Conservation (phyloP, 2,113 vertebrate genomes). For the Polypterus senegalus region DNA sequence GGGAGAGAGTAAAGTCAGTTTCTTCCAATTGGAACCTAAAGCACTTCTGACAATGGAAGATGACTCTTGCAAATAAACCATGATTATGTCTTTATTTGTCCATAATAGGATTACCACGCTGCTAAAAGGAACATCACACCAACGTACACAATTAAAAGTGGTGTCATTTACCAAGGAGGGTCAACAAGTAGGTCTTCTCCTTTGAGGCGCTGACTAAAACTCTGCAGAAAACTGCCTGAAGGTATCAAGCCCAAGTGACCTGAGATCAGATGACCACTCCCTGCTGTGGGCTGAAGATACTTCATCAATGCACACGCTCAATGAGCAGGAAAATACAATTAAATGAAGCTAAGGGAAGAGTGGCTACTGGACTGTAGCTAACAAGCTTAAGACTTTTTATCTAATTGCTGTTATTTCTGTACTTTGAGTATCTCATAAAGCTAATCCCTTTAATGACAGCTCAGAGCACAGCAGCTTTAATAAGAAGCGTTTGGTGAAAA, state of each 20-base stretch:
- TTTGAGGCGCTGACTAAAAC: constrained; percentile 18
- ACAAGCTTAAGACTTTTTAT: constrained; percentile 51
- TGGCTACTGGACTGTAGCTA: constrained; percentile 36
- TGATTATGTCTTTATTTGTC: constrained; percentile 73
- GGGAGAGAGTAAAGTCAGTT: constrained; percentile 46
- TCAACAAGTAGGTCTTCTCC: constrained; percentile 30
- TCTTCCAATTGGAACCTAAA: constrained; percentile 42
- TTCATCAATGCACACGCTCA: constrained; percentile 30
- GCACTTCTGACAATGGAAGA: constrained; percentile 41
- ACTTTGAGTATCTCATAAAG: constrained; percentile 38
- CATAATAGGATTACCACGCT: constrained; percentile 71
- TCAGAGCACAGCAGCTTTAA: constrained; percentile 23
- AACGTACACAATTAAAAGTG: constrained; percentile 51
- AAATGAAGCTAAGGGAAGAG: constrained; percentile 48
- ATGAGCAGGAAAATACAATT: constrained; percentile 67
- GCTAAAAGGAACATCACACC: constrained; percentile 46
- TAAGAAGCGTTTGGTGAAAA: constrained; percentile 17
- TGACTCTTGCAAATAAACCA: constrained; percentile 51
- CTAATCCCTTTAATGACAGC: constrained; percentile 28
- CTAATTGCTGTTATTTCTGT: constrained; percentile 53
- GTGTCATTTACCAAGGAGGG: constrained; percentile 55
- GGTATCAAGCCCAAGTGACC: constrained; percentile 36
- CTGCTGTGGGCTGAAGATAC: constrained; percentile 32
- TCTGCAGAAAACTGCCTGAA: constrained; percentile 30
- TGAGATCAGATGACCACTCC: constrained; percentile 39